Conservation (phyloP, 2,888 invertebrate genomes). For the Dysmachus trigonus region DNA sequence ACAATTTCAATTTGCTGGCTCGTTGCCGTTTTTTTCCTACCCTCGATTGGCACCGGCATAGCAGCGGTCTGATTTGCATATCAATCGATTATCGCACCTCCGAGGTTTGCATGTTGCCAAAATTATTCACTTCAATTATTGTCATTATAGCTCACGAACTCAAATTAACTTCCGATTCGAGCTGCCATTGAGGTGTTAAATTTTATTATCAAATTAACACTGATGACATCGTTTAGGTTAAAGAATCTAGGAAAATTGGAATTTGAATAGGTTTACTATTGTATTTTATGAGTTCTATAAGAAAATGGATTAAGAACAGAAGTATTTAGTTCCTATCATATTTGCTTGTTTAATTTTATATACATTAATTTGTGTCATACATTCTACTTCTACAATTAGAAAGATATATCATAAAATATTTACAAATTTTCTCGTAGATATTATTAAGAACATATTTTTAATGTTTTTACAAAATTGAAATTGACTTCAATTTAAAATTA, state of each 20-base stretch:
- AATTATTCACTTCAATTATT: slow-evolving; percentile 49
- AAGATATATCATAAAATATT: too few species aligned
- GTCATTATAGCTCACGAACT: slow-evolving; percentile 44
- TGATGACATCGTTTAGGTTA: slow-evolving; percentile 11
- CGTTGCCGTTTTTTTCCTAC: slow-evolving; percentile 1
- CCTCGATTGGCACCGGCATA: slow-evolving; percentile 42
- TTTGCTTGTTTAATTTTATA: too few species aligned
- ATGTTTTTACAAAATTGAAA: too few species aligned
- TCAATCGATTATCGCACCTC: slow-evolving; percentile 47
- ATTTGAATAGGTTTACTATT: too few species aligned
- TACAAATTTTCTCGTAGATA: too few species aligned
- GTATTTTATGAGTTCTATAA: too few species aligned
- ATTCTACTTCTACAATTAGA: too few species aligned
- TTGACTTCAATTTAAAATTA: too few species aligned
- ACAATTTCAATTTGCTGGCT: slow-evolving; percentile 9
- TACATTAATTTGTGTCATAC: too few species aligned
- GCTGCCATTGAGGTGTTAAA: slow-evolving; percentile 44
- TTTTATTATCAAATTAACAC: slow-evolving; percentile 46
- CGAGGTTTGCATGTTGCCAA: slow-evolving; percentile 48
- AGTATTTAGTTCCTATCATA: too few species aligned
- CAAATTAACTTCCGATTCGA: slow-evolving; percentile 33
- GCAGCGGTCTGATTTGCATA: slow-evolving; percentile 46
- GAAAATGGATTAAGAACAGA: too few species aligned
- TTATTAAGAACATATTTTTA: too few species aligned
- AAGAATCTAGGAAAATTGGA: not conserved